Evolutionary conservation across 2,113 vertebrate genomes (phyloP), one percentile per base, ranked within the genome.

Genomic region (Salvelinus alpinus): DNA sequence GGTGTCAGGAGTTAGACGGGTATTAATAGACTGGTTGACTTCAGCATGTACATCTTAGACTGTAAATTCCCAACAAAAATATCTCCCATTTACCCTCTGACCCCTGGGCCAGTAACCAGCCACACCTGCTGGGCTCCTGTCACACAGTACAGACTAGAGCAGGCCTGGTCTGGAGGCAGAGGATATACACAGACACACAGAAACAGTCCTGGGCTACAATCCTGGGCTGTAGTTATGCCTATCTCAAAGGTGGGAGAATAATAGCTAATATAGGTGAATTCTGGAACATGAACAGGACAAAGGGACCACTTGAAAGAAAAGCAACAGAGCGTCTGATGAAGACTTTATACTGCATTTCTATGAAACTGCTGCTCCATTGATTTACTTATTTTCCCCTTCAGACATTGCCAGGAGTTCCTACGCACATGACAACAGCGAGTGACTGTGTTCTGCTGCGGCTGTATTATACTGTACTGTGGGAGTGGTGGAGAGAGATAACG

Each of bases 61-160:
- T 89, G 90, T 89, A 91, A 91, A 93, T 92, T 92, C 90, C 77
- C 87, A 7, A 85, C 89, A 86, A 77, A 91, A 92, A 94, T 92
- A 92, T 89, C 86, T 88, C 78, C 74, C 80, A 80, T 88, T 94
- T 93, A 88, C 73, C 93, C 90, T 91, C 85, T 91, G 87, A 93
- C 92, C 91, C 79, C 80, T 79, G 82, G 86, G 38, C 38, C 78
- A 22, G 73, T 59, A 80, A 27, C 14, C 22, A 64, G 67, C 80
- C 81, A 89, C 92, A 93, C 90, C 91, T 93, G 93, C 91, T 88
- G 9, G 67, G 77, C 79, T 84, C 66, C 72, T 82, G 85, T 90
- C 88, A 87, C 68, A 72, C 9, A 69, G 27, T 72, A 38, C 71
- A 77, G 48, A 67, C 59, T 62, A 62, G 18, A 62, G 59, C 11